Conservation (phyloP, 2,113 vertebrate genomes). For the Amblyornis subalaris region DNA sequence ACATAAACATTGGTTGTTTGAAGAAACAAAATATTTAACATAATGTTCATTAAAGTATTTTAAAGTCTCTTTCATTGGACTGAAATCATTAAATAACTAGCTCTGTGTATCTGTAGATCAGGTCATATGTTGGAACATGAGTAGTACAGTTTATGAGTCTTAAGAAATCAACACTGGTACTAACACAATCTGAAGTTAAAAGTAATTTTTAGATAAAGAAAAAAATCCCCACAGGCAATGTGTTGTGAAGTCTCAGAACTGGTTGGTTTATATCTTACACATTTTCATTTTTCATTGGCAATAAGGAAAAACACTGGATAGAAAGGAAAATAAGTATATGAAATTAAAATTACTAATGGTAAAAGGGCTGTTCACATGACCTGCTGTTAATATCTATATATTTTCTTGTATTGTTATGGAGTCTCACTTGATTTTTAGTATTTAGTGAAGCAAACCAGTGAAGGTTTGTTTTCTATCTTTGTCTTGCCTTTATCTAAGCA, state of each 20-base stretch:
- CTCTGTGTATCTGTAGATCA: not conserved
- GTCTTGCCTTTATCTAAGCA: not conserved
- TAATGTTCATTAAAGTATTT: not conserved
- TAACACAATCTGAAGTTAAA: not conserved
- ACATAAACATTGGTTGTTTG: not conserved
- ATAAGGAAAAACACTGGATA: not conserved
- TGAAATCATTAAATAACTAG: not conserved
- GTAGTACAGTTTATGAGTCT: not conserved
- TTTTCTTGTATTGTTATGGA: not conserved
- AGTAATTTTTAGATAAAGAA: not conserved
- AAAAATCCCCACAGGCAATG: not conserved
- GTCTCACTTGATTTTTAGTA: not conserved
- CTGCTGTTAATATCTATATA: not conserved
- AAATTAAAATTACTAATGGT: not conserved
- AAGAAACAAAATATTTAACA: not conserved
- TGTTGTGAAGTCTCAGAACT: not conserved
- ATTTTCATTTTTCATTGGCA: not conserved
- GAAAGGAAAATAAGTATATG: not conserved
- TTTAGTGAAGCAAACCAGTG: not conserved
- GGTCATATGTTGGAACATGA: not conserved
- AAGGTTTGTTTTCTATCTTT: not conserved
- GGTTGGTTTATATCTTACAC: not conserved
- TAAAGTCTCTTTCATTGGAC: not conserved
- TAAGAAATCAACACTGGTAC: not conserved
- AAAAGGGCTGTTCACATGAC: not conserved